phyloP scores from a whole-genome alignment of 2,888 invertebrate genomes.

The Catocala nupta region DNA sequence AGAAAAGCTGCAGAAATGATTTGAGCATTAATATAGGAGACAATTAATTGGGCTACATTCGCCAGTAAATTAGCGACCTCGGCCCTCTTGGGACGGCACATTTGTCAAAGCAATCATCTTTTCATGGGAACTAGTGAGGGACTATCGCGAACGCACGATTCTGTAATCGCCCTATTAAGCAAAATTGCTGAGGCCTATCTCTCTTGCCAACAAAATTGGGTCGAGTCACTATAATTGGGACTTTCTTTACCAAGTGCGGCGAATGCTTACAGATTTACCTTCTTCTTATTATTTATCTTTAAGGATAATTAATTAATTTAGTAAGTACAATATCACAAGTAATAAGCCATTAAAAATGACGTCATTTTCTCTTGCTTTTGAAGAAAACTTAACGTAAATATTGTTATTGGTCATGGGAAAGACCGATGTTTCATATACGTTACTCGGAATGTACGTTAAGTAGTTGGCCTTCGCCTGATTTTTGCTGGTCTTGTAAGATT shows the following conservation, averaged over 20 bases:
- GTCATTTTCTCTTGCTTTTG: too few species aligned
- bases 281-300: too few species aligned
- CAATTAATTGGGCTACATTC: conserved; percentile 75
- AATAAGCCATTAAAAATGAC: too few species aligned
- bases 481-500: too few species aligned
- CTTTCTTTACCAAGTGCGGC: conserved; percentile 6
- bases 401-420: too few species aligned
- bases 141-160: conserved; percentile 61
- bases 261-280: conserved; percentile 7
- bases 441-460: too few species aligned
- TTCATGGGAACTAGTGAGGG: conserved; percentile 62
- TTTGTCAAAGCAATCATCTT: conserved; percentile 81
- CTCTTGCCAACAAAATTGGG: conserved; percentile 32
- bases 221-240: conserved; percentile 8
- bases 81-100: conserved; percentile 62
- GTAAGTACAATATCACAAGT: too few species aligned
- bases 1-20: conserved; percentile 53
- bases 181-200: conserved; percentile 50
- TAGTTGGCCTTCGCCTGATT: too few species aligned
- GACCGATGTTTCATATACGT: too few species aligned
- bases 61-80: conserved; percentile 72
- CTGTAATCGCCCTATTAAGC: conserved; percentile 62
- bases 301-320: too few species aligned
- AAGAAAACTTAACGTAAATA: too few species aligned
- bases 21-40: conserved; percentile 60